Evolutionary conservation across 2,797 vertebrate genomes (phyloP).

Genomic region (Decapterus maruadsi): DNA sequence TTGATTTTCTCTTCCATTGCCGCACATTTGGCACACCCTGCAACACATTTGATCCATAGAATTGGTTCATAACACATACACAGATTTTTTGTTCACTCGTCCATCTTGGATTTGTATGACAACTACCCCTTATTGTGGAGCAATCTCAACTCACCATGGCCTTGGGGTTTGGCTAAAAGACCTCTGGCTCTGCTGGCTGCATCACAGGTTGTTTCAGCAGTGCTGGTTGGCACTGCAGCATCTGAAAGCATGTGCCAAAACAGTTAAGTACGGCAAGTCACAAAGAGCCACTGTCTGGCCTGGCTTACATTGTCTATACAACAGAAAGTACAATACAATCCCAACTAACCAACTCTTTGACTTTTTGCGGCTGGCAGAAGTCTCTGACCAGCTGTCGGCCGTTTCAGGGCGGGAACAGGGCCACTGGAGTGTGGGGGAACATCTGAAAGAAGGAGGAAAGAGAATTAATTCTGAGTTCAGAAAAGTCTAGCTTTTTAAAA

Average conservation of each 20-base stretch:
- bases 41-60: slow-evolving; percentile 19
- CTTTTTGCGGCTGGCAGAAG: slow-evolving; percentile 33
- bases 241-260: slow-evolving; percentile 32
- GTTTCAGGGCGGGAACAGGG: slow-evolving; percentile 44
- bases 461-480: too few relatives aligned
- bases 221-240: slow-evolving; percentile 12
- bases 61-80: not conserved
- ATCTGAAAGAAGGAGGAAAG: slow-evolving; percentile 42
- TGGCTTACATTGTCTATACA: not conserved
- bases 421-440: not conserved
- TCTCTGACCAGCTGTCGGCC: slow-evolving; percentile 24
- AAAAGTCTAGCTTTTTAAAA: not conserved
- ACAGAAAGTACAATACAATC: not conserved
- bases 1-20: slow-evolving; percentile 55
- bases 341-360: slow-evolving; percentile 47
- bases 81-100: not conserved
- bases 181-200: slow-evolving; percentile 39
- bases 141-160: slow-evolving; percentile 39
- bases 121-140: not conserved
- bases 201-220: slow-evolving; percentile 43
- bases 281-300: not conserved
- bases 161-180: slow-evolving; percentile 27
- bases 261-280: slow-evolving; percentile 3
- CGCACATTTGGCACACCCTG: slow-evolving; percentile 71
- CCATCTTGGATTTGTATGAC: not conserved